phyloP scores from a whole-genome alignment of 1,140 invertebrate species.

The Cotesia chilonis region DNA sequence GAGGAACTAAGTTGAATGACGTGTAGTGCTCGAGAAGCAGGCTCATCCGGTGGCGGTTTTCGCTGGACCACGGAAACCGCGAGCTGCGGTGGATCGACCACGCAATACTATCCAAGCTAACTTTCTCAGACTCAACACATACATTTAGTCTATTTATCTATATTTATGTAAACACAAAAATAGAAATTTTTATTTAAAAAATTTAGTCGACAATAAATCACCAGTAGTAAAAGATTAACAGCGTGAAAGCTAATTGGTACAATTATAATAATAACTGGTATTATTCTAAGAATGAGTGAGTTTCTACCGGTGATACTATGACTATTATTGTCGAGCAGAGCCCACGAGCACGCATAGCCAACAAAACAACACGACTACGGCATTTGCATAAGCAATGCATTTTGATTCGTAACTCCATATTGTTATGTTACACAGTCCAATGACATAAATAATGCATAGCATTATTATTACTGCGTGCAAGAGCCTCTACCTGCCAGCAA shows the following conservation, averaged over 20 bases:
- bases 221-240: no score
- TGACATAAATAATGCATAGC: conserved; percentile 65
- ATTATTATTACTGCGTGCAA: conserved; percentile 44
- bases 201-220: no score
- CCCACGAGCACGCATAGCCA: not conserved
- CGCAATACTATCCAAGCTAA: conserved; percentile 46
- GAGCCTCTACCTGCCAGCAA: not conserved
- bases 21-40: conserved; percentile 17
- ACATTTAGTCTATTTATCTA: no score
- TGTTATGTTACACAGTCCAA: conserved; percentile 37
- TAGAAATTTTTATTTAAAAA: no score
- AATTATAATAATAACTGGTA: no score
- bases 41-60: conserved; percentile 47
- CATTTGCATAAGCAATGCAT: conserved; percentile 67
- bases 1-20: conserved; percentile 8
- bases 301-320: not conserved
- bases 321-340: no score
- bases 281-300: no score
- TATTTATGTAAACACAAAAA: no score
- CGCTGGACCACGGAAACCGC: conserved; percentile 53
- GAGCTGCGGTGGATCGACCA: conserved; percentile 52
- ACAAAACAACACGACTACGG: conserved; percentile 44
- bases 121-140: conserved; percentile 24
- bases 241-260: no score
- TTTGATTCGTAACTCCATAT: conserved; percentile 59